Conservation (phyloP, 2,113 vertebrate genomes). For the Pao palembangensis region DNA sequence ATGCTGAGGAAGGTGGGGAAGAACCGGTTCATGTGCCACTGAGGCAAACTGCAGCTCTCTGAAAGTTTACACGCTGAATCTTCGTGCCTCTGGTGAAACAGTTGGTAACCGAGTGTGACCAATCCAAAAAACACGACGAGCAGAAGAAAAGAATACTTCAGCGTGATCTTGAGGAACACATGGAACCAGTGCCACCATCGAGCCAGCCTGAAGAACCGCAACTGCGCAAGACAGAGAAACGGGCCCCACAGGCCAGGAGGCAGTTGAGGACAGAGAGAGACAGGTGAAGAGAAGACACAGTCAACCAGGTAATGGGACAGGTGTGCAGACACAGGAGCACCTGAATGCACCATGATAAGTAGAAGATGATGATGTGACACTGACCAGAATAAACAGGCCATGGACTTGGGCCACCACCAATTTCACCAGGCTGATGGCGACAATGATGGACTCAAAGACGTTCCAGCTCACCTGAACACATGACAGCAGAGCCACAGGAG, state of each 20-base stretch:
- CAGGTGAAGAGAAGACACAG: no score
- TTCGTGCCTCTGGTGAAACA: slow-evolving; percentile 83
- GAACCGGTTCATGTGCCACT: slow-evolving; percentile 91
- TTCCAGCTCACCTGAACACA: slow-evolving; percentile 84
- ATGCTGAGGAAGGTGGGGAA: slow-evolving; percentile 87
- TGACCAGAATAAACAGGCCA: slow-evolving; percentile 52
- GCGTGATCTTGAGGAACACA: slow-evolving; percentile 86
- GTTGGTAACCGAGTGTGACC: slow-evolving; percentile 86
- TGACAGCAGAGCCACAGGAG: not conserved
- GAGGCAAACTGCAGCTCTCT: slow-evolving; percentile 75
- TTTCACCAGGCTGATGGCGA: slow-evolving; percentile 82
- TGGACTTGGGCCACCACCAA: slow-evolving; percentile 70
- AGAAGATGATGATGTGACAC: slow-evolving; percentile 13
- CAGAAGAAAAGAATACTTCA: slow-evolving; percentile 80
- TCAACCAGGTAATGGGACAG: no score
- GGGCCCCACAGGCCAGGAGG: not conserved
- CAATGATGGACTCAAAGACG: slow-evolving; percentile 85
- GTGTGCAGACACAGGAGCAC: no score
- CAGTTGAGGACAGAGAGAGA: not conserved
- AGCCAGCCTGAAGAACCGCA: slow-evolving; percentile 88
- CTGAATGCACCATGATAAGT: no score
- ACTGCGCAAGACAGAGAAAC: slow-evolving; percentile 52
- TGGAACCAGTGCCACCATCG: slow-evolving; percentile 89
- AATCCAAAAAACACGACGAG: slow-evolving; percentile 89
- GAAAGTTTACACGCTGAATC: slow-evolving; percentile 83